phyloP scores from a whole-genome alignment of 2,113 vertebrate genomes.

The Otolemur garnettii region DNA sequence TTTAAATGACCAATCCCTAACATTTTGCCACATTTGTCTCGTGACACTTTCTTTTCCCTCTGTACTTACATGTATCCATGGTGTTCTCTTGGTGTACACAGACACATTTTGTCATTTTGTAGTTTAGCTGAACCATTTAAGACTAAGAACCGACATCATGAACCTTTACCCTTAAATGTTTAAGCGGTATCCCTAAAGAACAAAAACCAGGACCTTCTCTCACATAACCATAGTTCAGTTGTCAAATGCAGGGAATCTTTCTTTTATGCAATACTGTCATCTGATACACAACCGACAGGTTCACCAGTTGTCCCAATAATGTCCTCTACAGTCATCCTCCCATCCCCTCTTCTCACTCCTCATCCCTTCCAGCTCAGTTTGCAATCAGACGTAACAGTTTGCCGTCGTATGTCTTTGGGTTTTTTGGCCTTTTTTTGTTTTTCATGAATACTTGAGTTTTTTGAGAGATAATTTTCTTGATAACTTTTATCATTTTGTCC shows the following conservation, averaged over 20 bases:
- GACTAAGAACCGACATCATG: background rate
- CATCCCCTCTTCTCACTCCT: accelerated
- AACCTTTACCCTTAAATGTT: background rate
- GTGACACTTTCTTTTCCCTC: background rate
- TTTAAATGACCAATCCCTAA: background rate
- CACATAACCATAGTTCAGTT: background rate
- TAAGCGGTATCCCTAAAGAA: background rate
- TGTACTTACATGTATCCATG: background rate
- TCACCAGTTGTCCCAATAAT: background rate
- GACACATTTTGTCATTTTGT: background rate
- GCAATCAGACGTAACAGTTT: background rate
- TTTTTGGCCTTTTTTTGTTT: background rate
- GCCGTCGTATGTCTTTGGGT: background rate
- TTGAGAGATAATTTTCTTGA: background rate
- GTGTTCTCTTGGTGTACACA: background rate
- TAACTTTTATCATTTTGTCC: background rate
- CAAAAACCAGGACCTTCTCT: background rate
- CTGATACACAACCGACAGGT: background rate
- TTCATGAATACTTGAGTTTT: background rate
- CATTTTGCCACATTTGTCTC: conserved; percentile 42
- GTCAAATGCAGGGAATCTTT: background rate
- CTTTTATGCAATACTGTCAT: background rate
- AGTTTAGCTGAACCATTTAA: background rate
- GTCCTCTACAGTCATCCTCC: background rate
- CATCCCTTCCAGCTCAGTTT: background rate